Percentiles rank a stretch among this genome's conserved stretches.
Conservation (phyloP, 2,888 invertebrate species). For the Cerastis rubricosa region DNA sequence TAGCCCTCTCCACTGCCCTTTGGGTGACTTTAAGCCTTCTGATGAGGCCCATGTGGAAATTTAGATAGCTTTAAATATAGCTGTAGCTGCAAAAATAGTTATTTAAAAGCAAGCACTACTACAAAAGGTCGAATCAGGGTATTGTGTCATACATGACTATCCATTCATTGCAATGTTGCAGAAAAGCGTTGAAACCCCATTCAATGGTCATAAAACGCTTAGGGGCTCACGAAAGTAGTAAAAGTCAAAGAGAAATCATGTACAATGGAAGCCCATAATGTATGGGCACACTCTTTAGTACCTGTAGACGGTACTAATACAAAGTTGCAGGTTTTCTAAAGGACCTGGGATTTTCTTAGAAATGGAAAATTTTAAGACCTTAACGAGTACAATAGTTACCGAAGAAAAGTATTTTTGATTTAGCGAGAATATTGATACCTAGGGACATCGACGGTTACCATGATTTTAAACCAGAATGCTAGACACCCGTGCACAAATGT, state of each 20-base stretch:
- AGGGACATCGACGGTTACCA: background rate
- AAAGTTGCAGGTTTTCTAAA: constrained; percentile 16
- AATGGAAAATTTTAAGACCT: constrained; percentile 3
- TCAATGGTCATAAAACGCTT: constrained; percentile 47
- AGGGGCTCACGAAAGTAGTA: constrained; percentile 51
- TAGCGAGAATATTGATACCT: background rate
- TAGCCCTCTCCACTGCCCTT: too few relatives aligned
- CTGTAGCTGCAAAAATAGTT: constrained; percentile 15
- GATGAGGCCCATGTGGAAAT: too few relatives aligned
- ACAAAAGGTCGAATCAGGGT: background rate
- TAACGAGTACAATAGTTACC: background rate
- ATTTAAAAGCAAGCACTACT: background rate
- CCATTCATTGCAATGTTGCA: constrained; percentile 37
- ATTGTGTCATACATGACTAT: constrained; percentile 21
- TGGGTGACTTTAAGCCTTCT: too few relatives aligned
- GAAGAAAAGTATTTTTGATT: constrained; percentile 2
- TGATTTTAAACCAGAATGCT: background rate
- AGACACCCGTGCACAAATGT: background rate
- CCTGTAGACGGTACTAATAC: constrained; percentile 8
- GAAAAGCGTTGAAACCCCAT: constrained; percentile 41
- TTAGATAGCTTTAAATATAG: constrained; percentile 18
- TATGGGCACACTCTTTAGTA: background rate
- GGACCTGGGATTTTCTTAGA: constrained; percentile 2
- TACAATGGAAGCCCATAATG: constrained; percentile 31
- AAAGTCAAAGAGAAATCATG: constrained; percentile 46